Conservation (phyloP, 2,888 invertebrate genomes). For the Ligdia adustata region DNA sequence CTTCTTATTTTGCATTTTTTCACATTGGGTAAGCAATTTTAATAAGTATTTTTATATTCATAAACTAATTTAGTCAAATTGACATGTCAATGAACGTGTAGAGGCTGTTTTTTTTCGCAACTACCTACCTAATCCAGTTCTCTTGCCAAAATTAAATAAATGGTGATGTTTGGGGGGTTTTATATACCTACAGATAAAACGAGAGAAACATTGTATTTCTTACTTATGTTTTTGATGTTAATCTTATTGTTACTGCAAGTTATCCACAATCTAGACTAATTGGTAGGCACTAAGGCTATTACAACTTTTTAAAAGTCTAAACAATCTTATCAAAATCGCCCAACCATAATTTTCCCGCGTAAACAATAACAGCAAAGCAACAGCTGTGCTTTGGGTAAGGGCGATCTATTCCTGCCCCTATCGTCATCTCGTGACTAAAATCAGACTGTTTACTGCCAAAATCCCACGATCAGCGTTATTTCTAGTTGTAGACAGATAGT, state of each 20-base stretch:
- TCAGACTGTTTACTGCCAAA: conserved; percentile 40
- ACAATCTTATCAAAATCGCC: no score
- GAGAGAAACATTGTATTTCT: no score
- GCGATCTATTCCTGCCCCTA: conserved; percentile 19
- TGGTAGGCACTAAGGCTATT: no score
- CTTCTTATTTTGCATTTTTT: conserved; percentile 60
- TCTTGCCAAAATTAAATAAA: not conserved
- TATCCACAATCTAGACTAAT: no score
- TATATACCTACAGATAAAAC: no score
- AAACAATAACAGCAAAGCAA: conserved; percentile 12
- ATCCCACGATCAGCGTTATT: conserved; percentile 33
- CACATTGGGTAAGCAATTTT: conserved; percentile 61
- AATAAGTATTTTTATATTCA: conserved; percentile 42
- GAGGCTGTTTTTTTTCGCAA: not conserved
- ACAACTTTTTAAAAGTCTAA: no score
- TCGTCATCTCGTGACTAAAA: no score
- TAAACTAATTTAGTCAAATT: not conserved
- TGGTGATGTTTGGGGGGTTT: no score
- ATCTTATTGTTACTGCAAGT: no score
- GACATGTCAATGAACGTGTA: conserved; percentile 6
- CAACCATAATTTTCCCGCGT: no score
- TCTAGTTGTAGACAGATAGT: conserved; percentile 42
- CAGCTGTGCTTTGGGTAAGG: conserved; percentile 12
- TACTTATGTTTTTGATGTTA: no score
- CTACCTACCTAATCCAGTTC: not conserved